Evolutionary conservation across 2,888 invertebrate genomes (phyloP), one percentile per base, ranked within the genome.

Genomic region (Drosophila cyrtoloma): DNA sequence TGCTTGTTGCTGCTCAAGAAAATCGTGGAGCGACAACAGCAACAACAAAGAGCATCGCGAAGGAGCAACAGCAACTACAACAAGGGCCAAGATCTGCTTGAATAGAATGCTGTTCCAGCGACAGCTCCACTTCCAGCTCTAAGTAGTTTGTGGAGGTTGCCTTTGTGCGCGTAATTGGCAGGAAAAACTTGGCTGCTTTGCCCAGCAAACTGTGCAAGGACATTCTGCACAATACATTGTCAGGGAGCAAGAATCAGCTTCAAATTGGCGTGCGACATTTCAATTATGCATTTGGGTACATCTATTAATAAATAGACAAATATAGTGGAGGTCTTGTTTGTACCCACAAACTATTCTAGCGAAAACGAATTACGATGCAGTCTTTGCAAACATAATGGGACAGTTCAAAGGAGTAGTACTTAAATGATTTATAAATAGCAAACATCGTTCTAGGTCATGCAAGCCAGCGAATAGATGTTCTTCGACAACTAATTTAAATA

Each of bases 91-190:
- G 39, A 51, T 35, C 57, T 28, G 19, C 37, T 51, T 35, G 75
- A 30, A 67, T 62, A 79, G 62, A 76, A 77, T 68, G 37, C 59
- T 26, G 59, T 35, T 50, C 53, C 70, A 60, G 32, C n/a, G n/a
- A 44, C 30, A 14, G 5, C 26, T 22, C 35, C 37, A 33, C 63
- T 52, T 39, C 28, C 60, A 37, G 58, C 62, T 47, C 55, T 55
- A 56, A 56, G 56, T 56, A 51, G 50, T 67, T 58, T 56, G 37
- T 53, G 30, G 33, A 28, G 12, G 53, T 64, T 50, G 63, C 69
- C 67, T 80, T 84, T 88, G 71, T 75, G 70, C 68, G 74, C 74
- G 74, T 86, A 88, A 88, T 83, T 89, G 84, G 80, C 68, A 71
- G 81, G 56, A 71, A 75, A 74, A 79, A 65, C 79, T 67, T 42